A percentile compares a stretch with the other conserved stretches of the same genome.
Evolutionary conservation across 2,113 vertebrate species (phyloP).

Genomic region (Thunnus maccoyii): DNA sequence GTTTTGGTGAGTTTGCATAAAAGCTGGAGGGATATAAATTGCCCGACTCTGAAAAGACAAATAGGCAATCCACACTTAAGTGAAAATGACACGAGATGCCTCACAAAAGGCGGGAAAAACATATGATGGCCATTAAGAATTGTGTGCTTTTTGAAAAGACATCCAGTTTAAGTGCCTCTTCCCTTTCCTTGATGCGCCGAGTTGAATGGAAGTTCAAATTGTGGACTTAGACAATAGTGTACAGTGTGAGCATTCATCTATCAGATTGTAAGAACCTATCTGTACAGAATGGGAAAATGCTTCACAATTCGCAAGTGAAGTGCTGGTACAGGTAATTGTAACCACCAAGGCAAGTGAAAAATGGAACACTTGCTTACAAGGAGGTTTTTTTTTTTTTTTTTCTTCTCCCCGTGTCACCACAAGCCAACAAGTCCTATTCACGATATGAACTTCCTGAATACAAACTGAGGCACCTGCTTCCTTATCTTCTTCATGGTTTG

Average conservation of each 20-base stretch:
- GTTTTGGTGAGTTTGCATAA: conserved; percentile 96
- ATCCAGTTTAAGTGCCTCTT: conserved; percentile 53
- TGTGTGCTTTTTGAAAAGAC: conserved; percentile 53
- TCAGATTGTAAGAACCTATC: conserved; percentile 24
- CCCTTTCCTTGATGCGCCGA: conserved; percentile 32
- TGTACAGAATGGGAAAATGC: conserved; percentile 21
- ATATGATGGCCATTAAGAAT: conserved; percentile 66
- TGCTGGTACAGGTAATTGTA: conserved; percentile 36
- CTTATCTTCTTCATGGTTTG: conserved; percentile 35
- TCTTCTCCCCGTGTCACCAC: neutral
- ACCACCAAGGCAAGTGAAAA: conserved; percentile 32
- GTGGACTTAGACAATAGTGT: conserved; percentile 61
- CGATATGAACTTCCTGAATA: conserved; percentile 39
- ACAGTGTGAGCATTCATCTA: conserved; percentile 28
- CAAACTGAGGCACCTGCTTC: conserved; percentile 39
- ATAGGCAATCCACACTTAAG: conserved; percentile 84
- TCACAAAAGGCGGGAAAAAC: conserved; percentile 74
- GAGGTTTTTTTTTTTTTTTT: neutral
- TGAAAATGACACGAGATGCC: conserved; percentile 75
- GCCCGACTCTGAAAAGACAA: conserved; percentile 89
- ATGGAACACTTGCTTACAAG: neutral
- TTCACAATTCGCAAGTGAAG: conserved; percentile 21
- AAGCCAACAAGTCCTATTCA: conserved; percentile 12
- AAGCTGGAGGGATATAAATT: conserved; percentile 92
- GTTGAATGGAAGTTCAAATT: conserved; percentile 59